phyloP scores from a whole-genome alignment of 2,113 vertebrate species.

The Bagarius yarrelli region DNA sequence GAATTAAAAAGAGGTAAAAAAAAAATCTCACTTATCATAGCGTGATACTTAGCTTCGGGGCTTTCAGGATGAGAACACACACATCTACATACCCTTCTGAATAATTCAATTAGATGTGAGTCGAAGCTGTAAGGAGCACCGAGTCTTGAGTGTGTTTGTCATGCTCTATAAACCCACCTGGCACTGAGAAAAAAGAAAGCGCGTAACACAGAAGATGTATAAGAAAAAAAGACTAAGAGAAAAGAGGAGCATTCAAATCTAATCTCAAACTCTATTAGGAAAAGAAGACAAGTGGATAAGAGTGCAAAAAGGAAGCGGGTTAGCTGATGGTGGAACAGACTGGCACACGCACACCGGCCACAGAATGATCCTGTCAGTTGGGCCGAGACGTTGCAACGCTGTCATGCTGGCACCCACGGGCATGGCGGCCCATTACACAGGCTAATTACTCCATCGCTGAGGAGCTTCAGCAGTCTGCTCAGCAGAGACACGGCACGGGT shows the following conservation, averaged over 20 bases:
- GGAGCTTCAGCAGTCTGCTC: constrained; percentile 27
- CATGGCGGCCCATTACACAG: constrained; percentile 57
- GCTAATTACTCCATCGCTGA: constrained; percentile 53
- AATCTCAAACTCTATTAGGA: constrained; percentile 32
- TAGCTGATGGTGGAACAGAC: constrained; percentile 51
- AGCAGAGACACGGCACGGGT: constrained; percentile 36
- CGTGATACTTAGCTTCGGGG: constrained; percentile 43
- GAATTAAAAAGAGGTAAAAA: constrained; percentile 37
- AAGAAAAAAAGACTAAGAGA: neutral
- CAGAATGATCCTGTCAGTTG: constrained; percentile 31
- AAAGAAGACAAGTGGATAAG: constrained; percentile 18
- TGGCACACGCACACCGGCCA: constrained; percentile 33
- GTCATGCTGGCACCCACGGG: constrained; percentile 52
- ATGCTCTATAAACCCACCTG: constrained; percentile 57
- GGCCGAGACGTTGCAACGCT: constrained; percentile 48
- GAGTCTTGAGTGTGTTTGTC: constrained; percentile 58
- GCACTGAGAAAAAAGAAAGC: constrained; percentile 7
- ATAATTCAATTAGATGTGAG: constrained; percentile 61
- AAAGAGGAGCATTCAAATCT: neutral
- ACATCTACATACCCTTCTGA: constrained; percentile 30
- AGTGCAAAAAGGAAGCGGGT: constrained; percentile 47
- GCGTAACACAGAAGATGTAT: neutral
- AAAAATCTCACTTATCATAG: constrained; percentile 39
- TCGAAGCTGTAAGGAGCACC: constrained; percentile 54
- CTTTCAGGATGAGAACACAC: constrained; percentile 48